Evolutionary conservation across 2,888 invertebrate genomes (phyloP).

Genomic region (Scaptomyza cyrtandrae): DNA sequence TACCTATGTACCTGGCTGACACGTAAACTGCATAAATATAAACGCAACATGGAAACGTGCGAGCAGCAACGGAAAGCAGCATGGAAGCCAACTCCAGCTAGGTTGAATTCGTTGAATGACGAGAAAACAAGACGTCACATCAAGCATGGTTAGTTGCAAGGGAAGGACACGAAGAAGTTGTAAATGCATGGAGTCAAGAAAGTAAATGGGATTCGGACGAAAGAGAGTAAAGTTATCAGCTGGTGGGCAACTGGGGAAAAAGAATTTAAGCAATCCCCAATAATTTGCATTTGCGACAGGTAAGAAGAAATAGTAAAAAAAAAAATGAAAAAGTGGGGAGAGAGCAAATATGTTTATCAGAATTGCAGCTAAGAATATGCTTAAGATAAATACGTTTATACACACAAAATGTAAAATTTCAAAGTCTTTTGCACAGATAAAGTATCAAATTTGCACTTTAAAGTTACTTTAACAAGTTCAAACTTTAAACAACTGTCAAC

Average conservation of each 20-base stretch:
- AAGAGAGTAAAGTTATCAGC: constrained; percentile 14
- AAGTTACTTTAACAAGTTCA: not conserved
- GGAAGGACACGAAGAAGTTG: not conserved
- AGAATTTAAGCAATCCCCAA: constrained; percentile 15
- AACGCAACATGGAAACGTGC: constrained; percentile 72
- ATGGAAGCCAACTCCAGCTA: constrained; percentile 26
- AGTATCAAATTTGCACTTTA: constrained; percentile 1
- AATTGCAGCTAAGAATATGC: constrained; percentile 8
- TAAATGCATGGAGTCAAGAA: constrained; percentile 2
- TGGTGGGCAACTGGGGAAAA: not conserved
- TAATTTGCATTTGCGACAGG: constrained; percentile 22
- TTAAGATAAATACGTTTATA: not conserved
- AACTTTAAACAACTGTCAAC: not conserved
- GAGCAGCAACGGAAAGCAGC: constrained; percentile 37
- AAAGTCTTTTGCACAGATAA: not conserved
- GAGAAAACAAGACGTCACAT: constrained; percentile 24
- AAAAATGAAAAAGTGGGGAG: not conserved
- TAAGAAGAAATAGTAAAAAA: not conserved
- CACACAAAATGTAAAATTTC: not conserved
- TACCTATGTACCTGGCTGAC: constrained; percentile 53
- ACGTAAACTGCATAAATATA: constrained; percentile 78
- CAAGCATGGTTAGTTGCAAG: constrained; percentile 3
- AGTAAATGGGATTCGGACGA: constrained; percentile 33
- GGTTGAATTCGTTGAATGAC: constrained; percentile 35
- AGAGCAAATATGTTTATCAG: not conserved